Evolutionary conservation across 2,113 vertebrate species (phyloP).

Genomic region (Dendrocopos noguchii): DNA sequence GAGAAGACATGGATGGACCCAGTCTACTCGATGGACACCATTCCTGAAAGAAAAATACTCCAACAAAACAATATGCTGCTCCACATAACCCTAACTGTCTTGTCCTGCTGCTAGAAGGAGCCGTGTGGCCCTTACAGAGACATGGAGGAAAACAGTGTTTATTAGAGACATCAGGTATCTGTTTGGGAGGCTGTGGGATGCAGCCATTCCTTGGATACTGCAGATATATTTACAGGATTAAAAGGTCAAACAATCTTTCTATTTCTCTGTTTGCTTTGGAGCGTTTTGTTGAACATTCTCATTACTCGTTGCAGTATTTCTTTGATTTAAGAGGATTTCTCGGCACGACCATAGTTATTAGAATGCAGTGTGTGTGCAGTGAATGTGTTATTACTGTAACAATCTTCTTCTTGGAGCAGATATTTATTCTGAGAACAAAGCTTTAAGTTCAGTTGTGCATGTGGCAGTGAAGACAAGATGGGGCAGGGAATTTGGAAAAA

Average conservation of each 20-base stretch:
- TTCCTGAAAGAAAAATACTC: not conserved
- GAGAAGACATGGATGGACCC: not conserved
- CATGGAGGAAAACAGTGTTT: not conserved
- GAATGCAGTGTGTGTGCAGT: constrained; percentile 4
- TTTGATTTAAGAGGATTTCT: constrained; percentile 67
- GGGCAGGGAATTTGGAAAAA: not conserved
- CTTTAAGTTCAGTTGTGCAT: constrained; percentile 25
- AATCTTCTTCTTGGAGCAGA: constrained; percentile 20
- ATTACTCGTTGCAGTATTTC: constrained; percentile 16
- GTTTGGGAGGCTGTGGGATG: constrained; percentile 41
- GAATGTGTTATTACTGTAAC: constrained; percentile 57
- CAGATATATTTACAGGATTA: constrained; percentile 64
- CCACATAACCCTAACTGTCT: not conserved
- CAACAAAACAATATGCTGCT: not conserved
- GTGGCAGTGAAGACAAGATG: constrained; percentile 15
- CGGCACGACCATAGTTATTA: constrained; percentile 30
- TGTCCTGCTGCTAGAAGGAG: not conserved
- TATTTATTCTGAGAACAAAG: constrained; percentile 32
- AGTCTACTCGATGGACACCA: not conserved
- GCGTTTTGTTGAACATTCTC: constrained; percentile 41
- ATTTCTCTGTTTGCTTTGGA: constrained; percentile 37
- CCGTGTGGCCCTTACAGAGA: not conserved
- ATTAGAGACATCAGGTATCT: constrained; percentile 38
- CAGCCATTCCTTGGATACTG: constrained; percentile 17
- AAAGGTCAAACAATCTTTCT: constrained; percentile 69